Conservation (phyloP, 2,797 vertebrate species). For the Podargus strigoides region DNA sequence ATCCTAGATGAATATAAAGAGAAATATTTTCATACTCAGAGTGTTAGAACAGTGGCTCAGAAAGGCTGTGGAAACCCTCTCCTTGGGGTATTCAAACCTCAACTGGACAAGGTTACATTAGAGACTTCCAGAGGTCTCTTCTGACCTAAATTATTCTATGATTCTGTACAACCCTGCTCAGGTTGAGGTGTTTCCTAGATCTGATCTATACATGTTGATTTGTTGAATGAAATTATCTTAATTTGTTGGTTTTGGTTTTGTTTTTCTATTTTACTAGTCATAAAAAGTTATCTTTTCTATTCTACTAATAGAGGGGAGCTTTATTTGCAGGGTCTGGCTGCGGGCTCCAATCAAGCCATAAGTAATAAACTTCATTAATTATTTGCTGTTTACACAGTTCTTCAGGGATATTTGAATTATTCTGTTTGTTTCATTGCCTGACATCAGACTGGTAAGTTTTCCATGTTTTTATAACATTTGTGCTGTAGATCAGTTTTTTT, state of each 20-base stretch:
- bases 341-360: conserved; percentile 54
- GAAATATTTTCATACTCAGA: neutral
- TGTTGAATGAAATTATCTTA: neutral
- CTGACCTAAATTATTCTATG: neutral
- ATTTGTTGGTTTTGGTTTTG: neutral
- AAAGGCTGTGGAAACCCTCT: neutral
- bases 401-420: conserved; percentile 55
- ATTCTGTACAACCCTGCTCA: neutral
- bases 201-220: neutral
- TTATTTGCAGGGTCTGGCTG: conserved; percentile 51
- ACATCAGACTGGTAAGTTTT: conserved; percentile 4
- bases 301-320: neutral
- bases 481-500: neutral
- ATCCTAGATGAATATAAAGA: neutral
- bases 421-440: conserved; percentile 39
- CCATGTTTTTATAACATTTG: neutral
- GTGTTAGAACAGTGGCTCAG: neutral
- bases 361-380: conserved; percentile 33
- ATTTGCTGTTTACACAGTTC: conserved; percentile 61
- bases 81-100: neutral
- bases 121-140: neutral
- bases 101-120: neutral
- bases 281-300: neutral
- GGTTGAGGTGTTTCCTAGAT: neutral
- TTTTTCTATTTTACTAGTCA: neutral